A percentile compares a stretch with the other conserved stretches of the same genome.
Conservation (phyloP, 2,888 invertebrate genomes). For the Drosophila mettleri region DNA sequence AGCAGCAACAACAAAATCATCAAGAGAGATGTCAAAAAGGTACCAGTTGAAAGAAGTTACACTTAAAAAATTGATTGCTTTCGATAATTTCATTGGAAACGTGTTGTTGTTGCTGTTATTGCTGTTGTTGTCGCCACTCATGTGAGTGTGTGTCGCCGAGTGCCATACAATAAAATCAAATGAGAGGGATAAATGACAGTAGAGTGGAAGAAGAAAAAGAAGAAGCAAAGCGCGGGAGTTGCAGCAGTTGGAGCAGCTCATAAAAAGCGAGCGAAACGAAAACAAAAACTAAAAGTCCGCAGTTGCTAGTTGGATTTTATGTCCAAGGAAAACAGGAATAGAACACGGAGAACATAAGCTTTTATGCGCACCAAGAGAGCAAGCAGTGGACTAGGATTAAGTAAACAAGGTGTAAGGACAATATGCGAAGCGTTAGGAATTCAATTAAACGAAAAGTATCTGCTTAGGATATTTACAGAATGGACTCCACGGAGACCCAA, state of each 20-base stretch:
- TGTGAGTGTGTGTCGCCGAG: constrained; percentile 50
- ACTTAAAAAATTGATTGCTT: constrained; percentile 80
- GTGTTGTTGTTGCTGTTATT: constrained; percentile 56
- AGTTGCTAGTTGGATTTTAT: constrained; percentile 59
- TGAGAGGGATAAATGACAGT: constrained; percentile 53
- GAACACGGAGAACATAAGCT: constrained; percentile 48
- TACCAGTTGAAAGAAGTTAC: constrained; percentile 66
- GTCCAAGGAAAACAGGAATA: constrained; percentile 33
- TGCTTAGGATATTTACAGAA: constrained; percentile 30
- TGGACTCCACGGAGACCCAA: constrained; percentile 30
- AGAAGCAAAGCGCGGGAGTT: not conserved
- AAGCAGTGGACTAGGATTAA: constrained; percentile 44
- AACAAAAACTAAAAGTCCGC: constrained; percentile 39
- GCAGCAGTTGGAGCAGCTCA: constrained; percentile 29
- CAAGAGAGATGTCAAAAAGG: constrained; percentile 36
- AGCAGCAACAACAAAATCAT: constrained; percentile 8
- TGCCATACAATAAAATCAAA: constrained; percentile 72
- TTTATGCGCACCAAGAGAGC: constrained; percentile 51
- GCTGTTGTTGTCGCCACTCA: constrained; percentile 35
- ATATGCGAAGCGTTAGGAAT: constrained; percentile 41
- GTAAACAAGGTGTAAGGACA: constrained; percentile 54
- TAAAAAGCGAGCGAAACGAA: constrained; percentile 39
- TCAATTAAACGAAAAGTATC: constrained; percentile 68
- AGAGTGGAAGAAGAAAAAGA: constrained; percentile 16
- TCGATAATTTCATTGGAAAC: constrained; percentile 78